Base-by-base conservation (phyloP, 37 sponge, comb jelly and placozoan genomes). In the Theonella swinhoei region DNA sequence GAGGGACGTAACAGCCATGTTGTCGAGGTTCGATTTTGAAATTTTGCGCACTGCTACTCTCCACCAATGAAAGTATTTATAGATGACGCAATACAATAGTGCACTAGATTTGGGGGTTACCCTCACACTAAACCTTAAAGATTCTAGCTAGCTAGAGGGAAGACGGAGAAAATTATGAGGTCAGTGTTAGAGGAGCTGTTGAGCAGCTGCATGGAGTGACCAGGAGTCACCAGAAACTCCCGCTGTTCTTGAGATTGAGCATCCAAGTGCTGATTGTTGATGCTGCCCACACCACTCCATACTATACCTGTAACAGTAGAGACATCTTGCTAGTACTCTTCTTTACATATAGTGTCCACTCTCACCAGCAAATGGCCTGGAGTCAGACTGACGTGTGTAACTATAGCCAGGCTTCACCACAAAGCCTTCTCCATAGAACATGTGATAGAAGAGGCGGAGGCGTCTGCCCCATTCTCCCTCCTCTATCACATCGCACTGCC, bases 381-480 rank as follows among this genome's bases (percentile, higher is more conserved):
- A 62, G 20, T 87, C 85, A 28, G 47, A 39, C 0, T 83, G 69
- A 54, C 90, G 72, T 1, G 23, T 61, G 72, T 70, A 86, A 11
- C 36, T 75, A 25, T 58, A 47, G 23, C 82, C 83, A 29, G 94
- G 94, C 1, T 69, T 20, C 1, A 94, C 33, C 25, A 94, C 77
- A 23, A 84, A 81, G 0, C 90, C 96, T 77, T 95, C 96, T 11
- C 93, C 96, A 85, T 95, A 95, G 68, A 95, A 95, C 30, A 76
- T 71, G 62, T 90, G 90, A 68, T 95, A 95, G 68, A 95, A 95
- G 8, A 95, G 86, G 40, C 84, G 75, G 41, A 81, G 11, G 39
- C 28, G 37, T 41, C 64, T 79, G 5, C 96, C 96, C 96, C 96
- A 95, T 0, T 65, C 42, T 31, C 96, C 96, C 67, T 83, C 78